Evolutionary conservation across 2,113 vertebrate genomes (phyloP).

Genomic region (Dendrocopos noguchii): DNA sequence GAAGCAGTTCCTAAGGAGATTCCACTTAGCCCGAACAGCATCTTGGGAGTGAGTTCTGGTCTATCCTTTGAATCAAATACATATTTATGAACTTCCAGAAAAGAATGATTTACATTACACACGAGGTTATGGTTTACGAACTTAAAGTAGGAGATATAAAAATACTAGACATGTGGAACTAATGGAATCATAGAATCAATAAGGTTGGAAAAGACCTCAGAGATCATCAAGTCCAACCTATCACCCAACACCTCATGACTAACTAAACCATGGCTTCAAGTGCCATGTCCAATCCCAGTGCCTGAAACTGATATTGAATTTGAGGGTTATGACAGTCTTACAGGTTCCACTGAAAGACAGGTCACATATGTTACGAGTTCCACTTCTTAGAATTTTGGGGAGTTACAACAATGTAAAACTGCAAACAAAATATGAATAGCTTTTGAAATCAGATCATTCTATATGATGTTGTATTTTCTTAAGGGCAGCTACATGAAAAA

Average conservation of each 20-base stretch:
- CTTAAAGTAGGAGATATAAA: conserved; percentile 36
- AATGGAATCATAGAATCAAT: neutral
- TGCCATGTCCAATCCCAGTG: too few species aligned
- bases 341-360: neutral
- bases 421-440: neutral
- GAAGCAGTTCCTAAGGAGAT: conserved; percentile 73
- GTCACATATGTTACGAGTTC: neutral
- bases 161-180: conserved; percentile 7
- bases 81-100: conserved; percentile 63
- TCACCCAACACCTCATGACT: too few species aligned
- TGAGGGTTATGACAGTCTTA: neutral
- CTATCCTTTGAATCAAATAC: conserved; percentile 62
- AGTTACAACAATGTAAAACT: neutral
- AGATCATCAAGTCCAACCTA: too few species aligned
- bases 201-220: too few species aligned
- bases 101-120: conserved; percentile 60
- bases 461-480: neutral
- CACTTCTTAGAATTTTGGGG: neutral
- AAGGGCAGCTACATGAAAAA: neutral
- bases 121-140: conserved; percentile 9
- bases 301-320: neutral
- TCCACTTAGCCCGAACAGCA: conserved; percentile 72
- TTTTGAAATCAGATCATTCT: neutral
- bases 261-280: too few species aligned
- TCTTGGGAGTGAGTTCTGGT: conserved; percentile 66